These are phyloP conservation scores for Harpagoxenus sublaevis DNA, from an alignment of 2,888 invertebrate genomes.

Conservation along the genomic window DNA sequence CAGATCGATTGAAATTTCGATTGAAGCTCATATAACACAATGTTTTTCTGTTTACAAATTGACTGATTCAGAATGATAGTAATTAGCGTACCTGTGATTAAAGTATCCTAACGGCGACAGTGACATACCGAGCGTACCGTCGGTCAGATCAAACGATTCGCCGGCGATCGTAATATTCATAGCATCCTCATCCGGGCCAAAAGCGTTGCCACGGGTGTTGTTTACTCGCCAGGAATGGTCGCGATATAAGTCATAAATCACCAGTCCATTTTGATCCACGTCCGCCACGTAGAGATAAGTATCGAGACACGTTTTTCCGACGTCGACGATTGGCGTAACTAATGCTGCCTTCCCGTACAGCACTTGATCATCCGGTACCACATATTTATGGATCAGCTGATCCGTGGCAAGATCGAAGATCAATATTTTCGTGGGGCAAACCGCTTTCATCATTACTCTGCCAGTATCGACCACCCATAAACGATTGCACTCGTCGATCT, in stretches of 20 bases:
- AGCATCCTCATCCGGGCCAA: conserved; percentile 83
- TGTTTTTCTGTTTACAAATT: not conserved
- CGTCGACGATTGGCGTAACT: conserved; percentile 84
- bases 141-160: conserved; percentile 82
- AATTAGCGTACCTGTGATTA: conserved; percentile 65
- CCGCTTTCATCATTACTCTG: conserved; percentile 66
- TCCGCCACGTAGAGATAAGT: conserved; percentile 84
- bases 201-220: conserved; percentile 84
- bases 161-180: conserved; percentile 83
- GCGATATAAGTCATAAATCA: conserved; percentile 81
- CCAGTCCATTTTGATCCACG: conserved; percentile 82
- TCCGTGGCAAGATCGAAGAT: conserved; percentile 85
- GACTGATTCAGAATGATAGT: not conserved
- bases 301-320: conserved; percentile 81
- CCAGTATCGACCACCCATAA: conserved; percentile 86
- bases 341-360: conserved; percentile 79
- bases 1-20: not conserved
- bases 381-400: conserved; percentile 81
- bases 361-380: conserved; percentile 81
- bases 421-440: conserved; percentile 85
- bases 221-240: conserved; percentile 83
- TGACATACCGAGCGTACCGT: conserved; percentile 84
- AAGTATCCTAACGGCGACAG: conserved; percentile 83
- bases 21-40: not conserved
- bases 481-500: conserved; percentile 86